Evolutionary conservation across 2,797 vertebrate genomes (phyloP).

Genomic region (Anisognathus igniventris): DNA sequence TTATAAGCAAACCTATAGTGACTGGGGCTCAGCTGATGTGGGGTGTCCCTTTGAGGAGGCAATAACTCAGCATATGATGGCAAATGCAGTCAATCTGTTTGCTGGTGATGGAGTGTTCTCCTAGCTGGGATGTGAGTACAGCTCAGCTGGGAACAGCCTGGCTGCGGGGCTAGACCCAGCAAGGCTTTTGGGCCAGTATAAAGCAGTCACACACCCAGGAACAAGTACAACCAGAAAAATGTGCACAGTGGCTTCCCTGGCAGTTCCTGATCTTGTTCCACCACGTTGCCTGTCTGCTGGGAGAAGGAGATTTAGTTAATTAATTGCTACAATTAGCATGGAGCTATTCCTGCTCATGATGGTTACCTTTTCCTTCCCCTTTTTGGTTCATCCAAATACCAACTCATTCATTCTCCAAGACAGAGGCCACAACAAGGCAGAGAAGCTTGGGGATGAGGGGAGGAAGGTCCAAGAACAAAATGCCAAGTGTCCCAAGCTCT

Average conservation of each 20-base stretch:
- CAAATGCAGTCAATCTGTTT: background rate
- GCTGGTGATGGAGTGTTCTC: accelerated
- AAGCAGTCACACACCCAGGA: background rate
- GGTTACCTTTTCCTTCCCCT: background rate
- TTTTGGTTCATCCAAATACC: background rate
- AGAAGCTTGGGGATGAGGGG: background rate
- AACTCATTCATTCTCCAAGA: background rate
- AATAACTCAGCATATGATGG: background rate
- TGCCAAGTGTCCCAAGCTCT: background rate
- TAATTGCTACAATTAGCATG: constrained; percentile 27
- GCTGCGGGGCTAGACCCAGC: background rate
- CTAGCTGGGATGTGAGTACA: background rate
- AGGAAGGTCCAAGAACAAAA: background rate
- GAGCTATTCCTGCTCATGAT: background rate
- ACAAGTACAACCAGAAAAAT: background rate
- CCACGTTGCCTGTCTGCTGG: background rate
- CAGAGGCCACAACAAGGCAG: background rate
- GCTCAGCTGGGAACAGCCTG: background rate
- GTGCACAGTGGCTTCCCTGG: background rate
- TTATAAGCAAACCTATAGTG: background rate
- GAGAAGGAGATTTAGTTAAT: background rate
- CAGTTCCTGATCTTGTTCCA: background rate
- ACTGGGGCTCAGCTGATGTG: background rate
- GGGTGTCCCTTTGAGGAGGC: background rate
- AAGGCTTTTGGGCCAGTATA: background rate